These are phyloP conservation scores for Macropodus opercularis DNA, from an alignment of 2,797 vertebrate species.

Conservation along the genomic window DNA sequence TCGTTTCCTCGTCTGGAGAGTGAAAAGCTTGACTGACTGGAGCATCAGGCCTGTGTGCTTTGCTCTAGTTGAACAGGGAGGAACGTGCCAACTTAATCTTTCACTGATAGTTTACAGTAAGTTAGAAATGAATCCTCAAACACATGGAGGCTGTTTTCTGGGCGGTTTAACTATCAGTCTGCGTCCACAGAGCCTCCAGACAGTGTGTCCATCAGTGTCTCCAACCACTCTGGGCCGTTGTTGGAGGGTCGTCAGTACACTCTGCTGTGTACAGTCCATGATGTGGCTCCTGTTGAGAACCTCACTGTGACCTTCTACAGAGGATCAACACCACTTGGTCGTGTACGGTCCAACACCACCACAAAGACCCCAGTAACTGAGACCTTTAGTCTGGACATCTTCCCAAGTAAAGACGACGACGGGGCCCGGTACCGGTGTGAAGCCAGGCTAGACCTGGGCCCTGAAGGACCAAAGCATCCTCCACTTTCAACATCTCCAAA, in stretches of 20 bases:
- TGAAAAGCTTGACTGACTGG: conserved; percentile 60
- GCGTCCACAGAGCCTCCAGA: conserved; percentile 66
- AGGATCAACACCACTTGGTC: conserved; percentile 30
- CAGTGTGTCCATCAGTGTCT: conserved; percentile 51
- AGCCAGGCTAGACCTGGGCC: conserved; percentile 68
- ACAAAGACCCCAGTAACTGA: conserved; percentile 41
- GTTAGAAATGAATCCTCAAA: conserved; percentile 15
- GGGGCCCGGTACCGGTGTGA: conserved; percentile 71
- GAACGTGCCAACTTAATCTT: conserved; percentile 2
- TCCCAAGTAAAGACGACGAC: conserved; percentile 50
- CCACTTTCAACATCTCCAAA: conserved; percentile 52
- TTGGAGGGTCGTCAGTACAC: conserved; percentile 34
- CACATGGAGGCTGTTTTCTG: neutral
- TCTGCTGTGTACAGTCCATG: conserved; percentile 60
- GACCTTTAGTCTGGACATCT: conserved; percentile 45
- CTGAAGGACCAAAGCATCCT: conserved; percentile 59
- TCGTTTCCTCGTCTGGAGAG: conserved; percentile 48
- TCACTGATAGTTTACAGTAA: conserved; percentile 68
- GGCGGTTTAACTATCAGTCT: neutral
- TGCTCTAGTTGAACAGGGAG: neutral
- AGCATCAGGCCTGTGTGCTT: conserved; percentile 33
- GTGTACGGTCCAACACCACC: neutral
- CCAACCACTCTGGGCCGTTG: conserved; percentile 39
- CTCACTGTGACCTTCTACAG: conserved; percentile 66
- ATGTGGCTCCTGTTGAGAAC: conserved; percentile 50